Base-by-base conservation (phyloP, 2,888 invertebrate species). In the Taphrorychus bicolor region DNA sequence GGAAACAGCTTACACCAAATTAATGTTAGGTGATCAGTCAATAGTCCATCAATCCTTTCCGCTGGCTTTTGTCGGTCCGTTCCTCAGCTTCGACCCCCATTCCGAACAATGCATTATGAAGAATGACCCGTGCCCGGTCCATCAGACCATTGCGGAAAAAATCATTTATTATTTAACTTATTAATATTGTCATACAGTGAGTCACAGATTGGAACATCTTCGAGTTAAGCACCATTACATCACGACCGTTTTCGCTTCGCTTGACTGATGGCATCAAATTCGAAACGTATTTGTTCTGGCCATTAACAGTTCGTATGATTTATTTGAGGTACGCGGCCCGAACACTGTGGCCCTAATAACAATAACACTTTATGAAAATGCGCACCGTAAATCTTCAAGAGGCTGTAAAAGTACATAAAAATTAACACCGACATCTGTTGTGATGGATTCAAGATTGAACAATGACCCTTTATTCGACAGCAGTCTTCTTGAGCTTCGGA, bases 211-310 rank as follows among this genome's bases (percentile, higher is more conserved):
- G 32, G 58, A 66, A 58, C 66, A 66, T 66, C 66, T 66, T 66
- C 66, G 60, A 66, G 45, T 66, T 58, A 58, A 52, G 57, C 42
- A 51, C 41, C 42, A 61, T 66, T 57, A 66, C 66, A 61, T 66
- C 66, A 66, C 23, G 66, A 48, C 32, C 56, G 40, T 66, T 59
- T 66, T 66, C 56, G 66, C 49, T 54, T 56, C 60, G 66, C 56
- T 66, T 66, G 66, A 60, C 56, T 66, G 66, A 66, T 66, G 66
- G 60, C 66, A 60, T 66, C 66, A 66, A 66, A 66, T 66, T 66
- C 60, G 66, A 66, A 66, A 66, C 60, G 56, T 66, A 66, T 66
- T 66, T 66, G 60, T 60, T 66, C 60, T 56, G 60, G 49, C 49
- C 40, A 66, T 66, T 66, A 66, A 56, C 60, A 54, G 56, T 49